phyloP scores from a whole-genome alignment of 2,113 vertebrate species.

The Nicator chloris region DNA sequence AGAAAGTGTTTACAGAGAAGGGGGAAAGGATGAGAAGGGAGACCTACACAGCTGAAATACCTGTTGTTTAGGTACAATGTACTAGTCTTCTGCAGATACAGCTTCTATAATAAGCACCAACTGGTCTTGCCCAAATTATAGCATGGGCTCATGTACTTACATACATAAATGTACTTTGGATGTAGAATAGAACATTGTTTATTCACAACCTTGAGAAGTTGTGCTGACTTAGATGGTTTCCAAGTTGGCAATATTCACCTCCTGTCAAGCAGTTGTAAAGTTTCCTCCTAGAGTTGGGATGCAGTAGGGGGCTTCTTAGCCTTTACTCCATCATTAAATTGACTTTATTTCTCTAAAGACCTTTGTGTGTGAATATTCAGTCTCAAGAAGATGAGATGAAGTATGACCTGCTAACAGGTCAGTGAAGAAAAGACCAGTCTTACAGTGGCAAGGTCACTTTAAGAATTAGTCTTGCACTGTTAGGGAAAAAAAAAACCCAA shows the following conservation, averaged over 20 bases:
- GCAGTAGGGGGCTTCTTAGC: neutral
- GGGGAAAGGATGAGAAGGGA: neutral
- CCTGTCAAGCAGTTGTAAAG: neutral
- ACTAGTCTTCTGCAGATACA: neutral
- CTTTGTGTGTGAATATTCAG: neutral
- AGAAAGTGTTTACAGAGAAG: neutral
- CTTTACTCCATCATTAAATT: neutral
- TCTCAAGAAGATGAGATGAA: neutral
- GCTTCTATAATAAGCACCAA: neutral
- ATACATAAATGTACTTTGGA: neutral
- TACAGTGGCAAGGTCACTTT: neutral
- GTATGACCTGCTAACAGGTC: neutral
- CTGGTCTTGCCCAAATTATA: neutral
- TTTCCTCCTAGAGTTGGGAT: neutral
- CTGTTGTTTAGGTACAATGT: neutral
- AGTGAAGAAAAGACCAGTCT: neutral
- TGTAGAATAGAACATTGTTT: neutral
- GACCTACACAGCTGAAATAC: neutral
- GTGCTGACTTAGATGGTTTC: neutral
- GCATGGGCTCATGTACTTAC: neutral
- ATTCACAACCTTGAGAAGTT: neutral
- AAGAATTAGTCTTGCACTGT: neutral
- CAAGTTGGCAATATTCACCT: neutral
- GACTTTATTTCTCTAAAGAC: neutral
- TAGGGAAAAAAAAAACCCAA: neutral